Conservation (phyloP, 2,113 vertebrate species). For the Charina bottae region DNA sequence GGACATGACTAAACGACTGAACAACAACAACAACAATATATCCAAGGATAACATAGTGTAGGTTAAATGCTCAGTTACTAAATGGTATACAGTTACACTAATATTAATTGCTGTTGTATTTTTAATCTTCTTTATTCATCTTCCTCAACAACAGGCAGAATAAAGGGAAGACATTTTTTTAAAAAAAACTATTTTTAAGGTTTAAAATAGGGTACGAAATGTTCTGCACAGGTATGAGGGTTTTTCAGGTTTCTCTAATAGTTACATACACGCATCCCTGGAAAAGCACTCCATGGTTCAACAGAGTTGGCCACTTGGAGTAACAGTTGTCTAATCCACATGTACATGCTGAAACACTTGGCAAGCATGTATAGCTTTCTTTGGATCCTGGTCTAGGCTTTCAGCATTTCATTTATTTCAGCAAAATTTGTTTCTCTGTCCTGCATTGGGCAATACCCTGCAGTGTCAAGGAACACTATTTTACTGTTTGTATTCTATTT, state of each 20-base stretch:
- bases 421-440: neutral
- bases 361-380: neutral
- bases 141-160: neutral
- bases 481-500: neutral
- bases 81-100: conserved; percentile 66
- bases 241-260: neutral
- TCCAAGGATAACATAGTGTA: conserved; percentile 66
- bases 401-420: neutral
- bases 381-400: neutral
- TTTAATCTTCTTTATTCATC: conserved; percentile 29
- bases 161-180: conserved; percentile 19
- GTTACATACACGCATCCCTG: no score
- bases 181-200: neutral
- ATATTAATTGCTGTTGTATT: conserved; percentile 53
- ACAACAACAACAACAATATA: no score
- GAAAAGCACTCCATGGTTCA: neutral
- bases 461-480: neutral
- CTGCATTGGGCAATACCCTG: neutral
- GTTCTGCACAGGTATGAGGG: neutral
- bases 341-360: neutral
- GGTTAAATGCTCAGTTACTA: conserved; percentile 56
- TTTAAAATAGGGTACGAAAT: neutral
- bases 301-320: neutral
- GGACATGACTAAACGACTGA: no score
- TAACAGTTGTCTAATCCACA: neutral